phyloP scores from a whole-genome alignment of 2,888 invertebrate species.

The Morpho deidamia region DNA sequence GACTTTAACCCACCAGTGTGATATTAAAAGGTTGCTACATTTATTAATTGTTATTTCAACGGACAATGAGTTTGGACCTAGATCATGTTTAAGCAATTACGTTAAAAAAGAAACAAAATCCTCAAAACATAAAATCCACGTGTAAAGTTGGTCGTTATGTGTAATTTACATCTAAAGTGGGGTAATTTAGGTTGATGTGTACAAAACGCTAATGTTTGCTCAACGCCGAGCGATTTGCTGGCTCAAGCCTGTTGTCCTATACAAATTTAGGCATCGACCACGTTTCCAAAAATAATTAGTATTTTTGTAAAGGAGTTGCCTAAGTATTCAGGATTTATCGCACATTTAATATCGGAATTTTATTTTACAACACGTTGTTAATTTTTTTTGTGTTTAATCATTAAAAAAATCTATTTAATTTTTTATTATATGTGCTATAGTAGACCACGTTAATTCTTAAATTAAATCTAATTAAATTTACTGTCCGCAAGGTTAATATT shows the following conservation, averaged over 20 bases:
- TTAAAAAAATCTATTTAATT: no score
- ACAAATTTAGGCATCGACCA: neutral
- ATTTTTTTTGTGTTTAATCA: no score
- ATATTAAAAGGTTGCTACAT: no score
- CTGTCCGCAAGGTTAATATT: no score
- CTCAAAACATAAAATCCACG: conserved; percentile 18
- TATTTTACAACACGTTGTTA: no score
- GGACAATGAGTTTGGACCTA: no score
- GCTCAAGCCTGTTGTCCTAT: conserved; percentile 6
- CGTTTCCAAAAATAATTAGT: neutral
- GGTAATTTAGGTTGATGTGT: conserved; percentile 46
- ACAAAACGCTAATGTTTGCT: conserved; percentile 21
- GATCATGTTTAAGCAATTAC: conserved; percentile 8
- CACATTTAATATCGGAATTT: no score
- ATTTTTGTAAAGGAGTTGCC: neutral
- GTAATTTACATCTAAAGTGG: conserved; percentile 67
- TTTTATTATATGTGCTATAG: no score
- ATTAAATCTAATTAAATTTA: no score
- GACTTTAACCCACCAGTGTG: no score
- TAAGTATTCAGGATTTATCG: neutral
- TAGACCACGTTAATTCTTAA: no score
- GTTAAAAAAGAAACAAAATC: conserved; percentile 28
- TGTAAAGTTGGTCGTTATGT: conserved; percentile 35
- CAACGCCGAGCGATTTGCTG: conserved; percentile 12
- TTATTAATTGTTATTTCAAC: no score